Evolutionary conservation across 2,888 invertebrate species (phyloP), one percentile per base, ranked within the genome.

Genomic region (Napeogenes sylphis): DNA sequence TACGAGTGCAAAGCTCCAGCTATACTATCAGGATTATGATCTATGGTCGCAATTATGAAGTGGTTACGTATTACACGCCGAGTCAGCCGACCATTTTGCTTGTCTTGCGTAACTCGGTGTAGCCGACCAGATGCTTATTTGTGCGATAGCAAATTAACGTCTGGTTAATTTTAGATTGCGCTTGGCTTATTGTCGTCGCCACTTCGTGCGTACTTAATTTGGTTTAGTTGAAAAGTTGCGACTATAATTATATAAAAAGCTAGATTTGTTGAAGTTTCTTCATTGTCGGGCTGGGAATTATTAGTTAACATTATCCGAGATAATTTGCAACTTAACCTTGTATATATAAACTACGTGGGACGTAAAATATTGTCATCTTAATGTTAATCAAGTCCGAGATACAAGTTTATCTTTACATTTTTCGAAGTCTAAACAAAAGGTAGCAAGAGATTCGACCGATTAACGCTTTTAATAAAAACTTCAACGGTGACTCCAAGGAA

Each of bases 11-110:
- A 56, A 85, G 84, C 84, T 78, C 81, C 78, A 81, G 79, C 82
- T 82, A 82, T 82, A 82, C 77, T 87, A 90, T 89, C 90, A 78
- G 80, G 78, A 81, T 81, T 87, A 86, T 87, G 85, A 90, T 89
- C 89, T 78, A 77, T 73, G 78, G 75, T 76, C 75, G 78, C 80
- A 78, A 84, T 82, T 85, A 80, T 80, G 76, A 81, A 80, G 80
- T 78, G 80, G 82, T 79, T 82, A 82, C 80, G 79, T 84, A 84
- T 87, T 83, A 65, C 85, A 84, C 80, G 85, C 80, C 76, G 79
- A 75, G 73, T 79, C 82, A 83, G 83, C 30, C 30, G 30, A 51
- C 51, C 83, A 83, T 82, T 83, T 85, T 80, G 82, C 79, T 82
- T 83, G 80, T 80, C 83, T 89, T 90, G 87, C 87, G 88, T 87